Evolutionary conservation across 2,113 vertebrate genomes (phyloP).

Genomic region (Elachura formosa): DNA sequence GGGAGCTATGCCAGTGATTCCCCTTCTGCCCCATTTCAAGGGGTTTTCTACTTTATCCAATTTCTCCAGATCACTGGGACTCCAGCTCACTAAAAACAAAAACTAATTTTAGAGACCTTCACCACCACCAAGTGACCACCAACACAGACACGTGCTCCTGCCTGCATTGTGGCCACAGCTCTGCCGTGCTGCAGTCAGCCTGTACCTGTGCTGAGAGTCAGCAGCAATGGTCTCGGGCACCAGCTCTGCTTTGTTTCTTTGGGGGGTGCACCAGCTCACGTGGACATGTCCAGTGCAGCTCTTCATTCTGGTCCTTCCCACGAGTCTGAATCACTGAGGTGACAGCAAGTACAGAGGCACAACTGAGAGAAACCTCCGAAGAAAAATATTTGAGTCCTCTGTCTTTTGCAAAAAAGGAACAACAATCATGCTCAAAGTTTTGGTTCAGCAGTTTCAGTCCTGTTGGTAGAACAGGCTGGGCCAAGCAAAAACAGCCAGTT

Average conservation of each 20-base stretch:
- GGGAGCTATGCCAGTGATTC: neutral
- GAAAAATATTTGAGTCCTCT: accelerated
- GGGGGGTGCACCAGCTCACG: accelerated
- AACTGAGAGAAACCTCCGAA: neutral
- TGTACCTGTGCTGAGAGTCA: neutral
- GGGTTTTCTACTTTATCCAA: neutral
- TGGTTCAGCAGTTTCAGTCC: neutral
- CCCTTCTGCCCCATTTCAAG: neutral
- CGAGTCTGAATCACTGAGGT: neutral
- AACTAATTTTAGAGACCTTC: neutral
- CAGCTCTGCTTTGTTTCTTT: neutral
- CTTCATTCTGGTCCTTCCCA: accelerated
- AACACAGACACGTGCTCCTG: neutral
- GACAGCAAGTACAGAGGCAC: neutral
- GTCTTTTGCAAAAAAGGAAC: neutral
- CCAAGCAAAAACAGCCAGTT: neutral
- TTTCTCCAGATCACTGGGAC: neutral
- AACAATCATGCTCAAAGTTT: neutral
- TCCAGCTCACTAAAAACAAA: neutral
- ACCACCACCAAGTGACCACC: neutral
- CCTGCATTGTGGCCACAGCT: accelerated
- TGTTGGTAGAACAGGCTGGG: neutral
- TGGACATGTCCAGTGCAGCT: neutral
- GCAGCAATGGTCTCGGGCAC: neutral
- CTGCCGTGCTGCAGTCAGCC: neutral